phyloP scores from a whole-genome alignment of 2,113 vertebrate genomes.

The Charadrius vociferus region DNA sequence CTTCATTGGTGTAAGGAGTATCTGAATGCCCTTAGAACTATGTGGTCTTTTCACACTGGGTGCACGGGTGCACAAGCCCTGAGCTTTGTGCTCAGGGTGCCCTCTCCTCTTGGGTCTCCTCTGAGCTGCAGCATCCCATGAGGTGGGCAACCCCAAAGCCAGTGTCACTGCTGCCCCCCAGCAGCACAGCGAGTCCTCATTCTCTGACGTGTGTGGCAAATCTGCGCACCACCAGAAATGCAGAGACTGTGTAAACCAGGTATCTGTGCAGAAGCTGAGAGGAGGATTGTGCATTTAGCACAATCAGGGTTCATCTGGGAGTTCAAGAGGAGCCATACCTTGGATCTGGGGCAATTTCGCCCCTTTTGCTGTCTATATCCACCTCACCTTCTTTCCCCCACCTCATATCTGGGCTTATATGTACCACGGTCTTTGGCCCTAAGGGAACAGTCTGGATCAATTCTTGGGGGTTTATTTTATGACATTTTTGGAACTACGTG shows the following conservation, averaged over 20 bases:
- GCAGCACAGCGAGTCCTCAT: not conserved
- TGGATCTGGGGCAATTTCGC: not conserved
- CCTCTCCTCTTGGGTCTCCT: not conserved
- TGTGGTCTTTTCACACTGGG: not conserved
- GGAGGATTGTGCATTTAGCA: not conserved
- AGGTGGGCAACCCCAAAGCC: not conserved
- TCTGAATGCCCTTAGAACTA: not conserved
- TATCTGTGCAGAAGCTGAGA: not conserved
- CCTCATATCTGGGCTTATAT: not conserved
- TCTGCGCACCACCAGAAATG: not conserved
- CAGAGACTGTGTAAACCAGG: not conserved
- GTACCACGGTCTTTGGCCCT: not conserved
- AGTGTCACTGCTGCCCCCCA: rapidly evolving
- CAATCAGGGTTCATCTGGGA: not conserved
- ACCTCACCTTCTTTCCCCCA: not conserved
- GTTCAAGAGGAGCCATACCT: not conserved
- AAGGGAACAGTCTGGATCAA: not conserved
- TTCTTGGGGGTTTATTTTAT: not conserved
- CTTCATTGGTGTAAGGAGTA: not conserved
- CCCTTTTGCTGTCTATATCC: not conserved
- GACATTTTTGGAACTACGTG: not conserved
- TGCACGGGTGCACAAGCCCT: not conserved
- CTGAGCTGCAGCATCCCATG: not conserved
- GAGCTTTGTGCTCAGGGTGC: not conserved
- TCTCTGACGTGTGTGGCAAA: not conserved